A percentile compares a stretch with the other conserved stretches of the same genome.
Conservation (phyloP, 2,888 invertebrate species). For the Tetragonula carbonaria region DNA sequence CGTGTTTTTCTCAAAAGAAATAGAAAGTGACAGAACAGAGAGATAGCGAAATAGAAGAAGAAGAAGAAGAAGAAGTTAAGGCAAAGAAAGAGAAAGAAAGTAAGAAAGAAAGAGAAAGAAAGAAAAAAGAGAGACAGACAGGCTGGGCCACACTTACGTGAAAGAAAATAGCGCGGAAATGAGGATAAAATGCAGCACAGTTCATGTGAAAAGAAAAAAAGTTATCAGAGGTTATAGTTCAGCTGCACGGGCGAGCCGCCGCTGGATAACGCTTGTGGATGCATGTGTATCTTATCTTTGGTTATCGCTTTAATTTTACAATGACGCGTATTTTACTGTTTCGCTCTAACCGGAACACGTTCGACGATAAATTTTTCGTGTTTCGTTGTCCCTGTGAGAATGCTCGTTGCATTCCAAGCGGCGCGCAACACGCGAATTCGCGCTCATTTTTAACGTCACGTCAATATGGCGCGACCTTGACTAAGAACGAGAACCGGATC, state of each 20-base stretch:
- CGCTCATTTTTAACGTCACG: neutral
- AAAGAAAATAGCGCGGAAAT: slow-evolving; percentile 83
- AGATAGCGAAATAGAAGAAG: slow-evolving; percentile 48
- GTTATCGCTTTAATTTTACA: slow-evolving; percentile 62
- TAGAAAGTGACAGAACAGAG: slow-evolving; percentile 45
- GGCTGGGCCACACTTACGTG: slow-evolving; percentile 82
- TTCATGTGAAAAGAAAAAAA: slow-evolving; percentile 81
- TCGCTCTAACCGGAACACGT: neutral
- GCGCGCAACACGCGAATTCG: neutral
- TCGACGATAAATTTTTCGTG: neutral
- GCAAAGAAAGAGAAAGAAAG: slow-evolving; percentile 51
- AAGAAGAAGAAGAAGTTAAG: slow-evolving; percentile 51
- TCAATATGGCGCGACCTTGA: neutral
- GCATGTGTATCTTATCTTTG: slow-evolving; percentile 36
- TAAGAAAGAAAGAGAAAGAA: slow-evolving; percentile 47
- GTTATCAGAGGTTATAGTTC: slow-evolving; percentile 78
- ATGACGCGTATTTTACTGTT: slow-evolving; percentile 49
- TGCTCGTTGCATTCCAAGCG: neutral
- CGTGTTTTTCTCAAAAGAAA: slow-evolving; percentile 56
- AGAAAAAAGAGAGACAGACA: slow-evolving; percentile 70
- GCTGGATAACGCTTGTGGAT: slow-evolving; percentile 44
- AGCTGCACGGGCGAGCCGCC: slow-evolving; percentile 61
- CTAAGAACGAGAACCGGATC: neutral
- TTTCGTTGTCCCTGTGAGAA: neutral
- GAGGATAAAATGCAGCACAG: slow-evolving; percentile 83